Evolutionary conservation across 2,797 vertebrate species (phyloP), one percentile per base, ranked within the genome.

Genomic region (Catamblyrhynchus diadema): DNA sequence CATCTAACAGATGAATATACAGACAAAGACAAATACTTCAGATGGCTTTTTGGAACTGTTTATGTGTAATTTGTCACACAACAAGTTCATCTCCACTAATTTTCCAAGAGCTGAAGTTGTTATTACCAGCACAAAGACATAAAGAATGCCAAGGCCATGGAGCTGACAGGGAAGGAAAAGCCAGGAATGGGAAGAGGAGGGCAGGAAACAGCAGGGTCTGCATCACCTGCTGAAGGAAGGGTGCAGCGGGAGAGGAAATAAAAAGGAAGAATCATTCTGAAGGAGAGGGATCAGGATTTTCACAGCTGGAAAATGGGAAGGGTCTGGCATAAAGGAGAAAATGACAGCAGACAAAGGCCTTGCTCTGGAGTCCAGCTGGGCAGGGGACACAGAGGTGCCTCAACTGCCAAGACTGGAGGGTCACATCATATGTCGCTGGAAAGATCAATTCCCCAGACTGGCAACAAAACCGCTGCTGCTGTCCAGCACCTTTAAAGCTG

Each of bases 61-160:
- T 95, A 4, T 86, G 50, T 87, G 95, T 91, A 64, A 96, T 95
- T 96, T 96, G 88, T 81, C 87, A 95, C 70, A 92, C 80, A 94
- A 94, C 81, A 92, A 95, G 79, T 79, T 91, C 79, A 86, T 86
- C 88, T 94, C 66, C 88, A 74, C 72, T 93, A 64, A 95, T 96
- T 94, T 94, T 85, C 72, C 67, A 45, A 37, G 90, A 83, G 80
- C 42, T 89, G 88, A 66, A 64, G 81, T 54, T 88, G 54, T 74
- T 91, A 71, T 78, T 78, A 57, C n/a, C 64, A 60, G 41, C 32
- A 75, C 61, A 59, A 73, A 85, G 64, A n/a, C 23, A 44, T 59
- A 57, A 85, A 81, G 53, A 81, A 45, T 1, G 1, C 17, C 44
- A 25, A 13, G 44, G 57, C 80, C 48, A 4, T 19, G 65, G 79